Evolutionary conservation across 1,140 invertebrate genomes (phyloP).

Genomic region (Phymorhynchus buccinoides): DNA sequence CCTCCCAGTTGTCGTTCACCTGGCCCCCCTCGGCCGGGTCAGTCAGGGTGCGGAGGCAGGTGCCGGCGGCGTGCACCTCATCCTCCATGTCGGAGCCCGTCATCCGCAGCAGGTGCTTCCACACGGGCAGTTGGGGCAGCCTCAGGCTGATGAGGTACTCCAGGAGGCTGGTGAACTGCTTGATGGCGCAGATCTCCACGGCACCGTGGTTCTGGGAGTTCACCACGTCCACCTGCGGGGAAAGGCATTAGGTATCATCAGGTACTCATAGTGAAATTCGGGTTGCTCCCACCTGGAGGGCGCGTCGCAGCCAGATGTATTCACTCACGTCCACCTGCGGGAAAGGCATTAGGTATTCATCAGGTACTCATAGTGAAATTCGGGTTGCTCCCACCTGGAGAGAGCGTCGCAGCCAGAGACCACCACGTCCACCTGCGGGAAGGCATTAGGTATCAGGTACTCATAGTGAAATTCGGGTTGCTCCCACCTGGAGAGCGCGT

Average conservation of each 20-base stretch:
- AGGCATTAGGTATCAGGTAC: too few species aligned
- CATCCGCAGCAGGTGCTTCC: constrained; percentile 68
- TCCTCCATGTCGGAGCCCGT: constrained; percentile 67
- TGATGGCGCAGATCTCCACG: constrained; percentile 68
- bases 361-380: too few species aligned
- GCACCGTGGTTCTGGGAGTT: constrained; percentile 69
- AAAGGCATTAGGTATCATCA: too few species aligned
- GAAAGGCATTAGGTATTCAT: too few species aligned
- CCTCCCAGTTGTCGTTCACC: constrained; percentile 61
- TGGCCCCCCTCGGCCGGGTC: constrained; percentile 50
- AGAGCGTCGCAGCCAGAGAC: too few species aligned
- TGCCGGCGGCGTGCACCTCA: constrained; percentile 66
- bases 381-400: too few species aligned
- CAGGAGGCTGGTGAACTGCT: constrained; percentile 63
- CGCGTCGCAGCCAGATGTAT: too few species aligned
- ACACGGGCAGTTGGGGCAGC: constrained; percentile 65
- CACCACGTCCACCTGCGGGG: constrained; percentile 51
- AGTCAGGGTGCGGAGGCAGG: constrained; percentile 68
- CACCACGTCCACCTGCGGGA: constrained; percentile 54
- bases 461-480: too few species aligned
- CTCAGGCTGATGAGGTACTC: constrained; percentile 65
- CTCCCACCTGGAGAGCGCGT: too few species aligned
- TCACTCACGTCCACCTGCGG: too few species aligned
- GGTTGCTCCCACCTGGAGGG: too few species aligned
- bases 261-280: too few species aligned